Percentiles rank a stretch among this genome's conserved stretches.
Evolutionary conservation across 1,140 invertebrate genomes (phyloP).

Genomic region (Notospermus geniculatus): DNA sequence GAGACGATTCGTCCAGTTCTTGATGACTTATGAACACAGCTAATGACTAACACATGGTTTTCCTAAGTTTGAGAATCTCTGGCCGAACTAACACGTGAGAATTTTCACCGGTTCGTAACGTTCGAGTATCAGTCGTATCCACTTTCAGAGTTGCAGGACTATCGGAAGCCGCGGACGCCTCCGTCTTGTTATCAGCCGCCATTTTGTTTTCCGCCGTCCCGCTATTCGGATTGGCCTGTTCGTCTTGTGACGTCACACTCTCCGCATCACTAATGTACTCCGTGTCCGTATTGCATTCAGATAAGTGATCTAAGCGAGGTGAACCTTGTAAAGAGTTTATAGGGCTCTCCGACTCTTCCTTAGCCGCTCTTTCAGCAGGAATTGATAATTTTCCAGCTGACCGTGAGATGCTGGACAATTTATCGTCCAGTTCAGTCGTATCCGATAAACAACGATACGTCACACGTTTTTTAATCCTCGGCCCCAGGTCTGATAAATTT

Average conservation of each 20-base stretch:
- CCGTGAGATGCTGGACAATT: conserved; percentile 2
- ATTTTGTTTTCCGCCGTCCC: neutral
- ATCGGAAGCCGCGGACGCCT: neutral
- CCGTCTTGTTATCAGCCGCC: neutral
- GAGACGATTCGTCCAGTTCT: too few species aligned
- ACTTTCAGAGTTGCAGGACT: neutral
- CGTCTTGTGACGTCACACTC: neutral
- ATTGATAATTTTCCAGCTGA: neutral
- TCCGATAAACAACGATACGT: conserved; percentile 56
- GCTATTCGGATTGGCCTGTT: neutral
- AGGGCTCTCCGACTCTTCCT: neutral
- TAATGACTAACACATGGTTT: neutral
- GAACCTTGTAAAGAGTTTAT: neutral
- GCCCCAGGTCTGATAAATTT: conserved; percentile 76
- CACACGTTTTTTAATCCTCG: conserved; percentile 78
- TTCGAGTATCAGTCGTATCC: neutral
- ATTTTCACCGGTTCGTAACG: neutral
- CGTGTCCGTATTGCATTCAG: conserved; percentile 7
- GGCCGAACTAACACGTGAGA: neutral
- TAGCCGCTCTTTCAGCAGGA: neutral
- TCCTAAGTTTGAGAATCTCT: conserved; percentile 1
- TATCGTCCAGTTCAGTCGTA: conserved; percentile 20
- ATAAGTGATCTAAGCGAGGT: neutral
- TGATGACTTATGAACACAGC: too few species aligned
- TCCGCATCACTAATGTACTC: conserved; percentile 4